A percentile compares a stretch with the other conserved stretches of the same genome.
phyloP scores from a whole-genome alignment of 64 coral and sea anemone genomes.

The Stichodactyla helianthus region DNA sequence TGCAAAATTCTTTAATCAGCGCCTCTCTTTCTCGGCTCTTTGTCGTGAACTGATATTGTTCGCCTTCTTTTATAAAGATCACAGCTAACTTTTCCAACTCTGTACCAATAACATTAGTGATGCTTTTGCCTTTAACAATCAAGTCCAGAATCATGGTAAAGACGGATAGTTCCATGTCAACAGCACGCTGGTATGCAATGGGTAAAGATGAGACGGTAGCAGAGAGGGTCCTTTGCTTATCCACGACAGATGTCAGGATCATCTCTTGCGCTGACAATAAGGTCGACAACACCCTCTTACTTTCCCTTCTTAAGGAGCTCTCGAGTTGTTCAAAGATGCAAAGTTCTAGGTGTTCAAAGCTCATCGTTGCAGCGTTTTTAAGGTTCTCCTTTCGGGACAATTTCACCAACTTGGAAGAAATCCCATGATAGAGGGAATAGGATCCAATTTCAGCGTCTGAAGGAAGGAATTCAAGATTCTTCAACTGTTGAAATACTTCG shows the following conservation, averaged over 20 bases:
- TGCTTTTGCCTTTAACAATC: background rate
- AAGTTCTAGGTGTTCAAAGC: slow-evolving; percentile 44
- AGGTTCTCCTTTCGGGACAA: slow-evolving; percentile 10
- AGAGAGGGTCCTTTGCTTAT: background rate
- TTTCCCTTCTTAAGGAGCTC: background rate
- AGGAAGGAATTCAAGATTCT: slow-evolving; percentile 6
- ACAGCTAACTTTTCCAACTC: background rate
- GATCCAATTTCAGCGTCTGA: background rate
- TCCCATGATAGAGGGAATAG: slow-evolving; percentile 33
- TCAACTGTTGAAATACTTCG: slow-evolving; percentile 6
- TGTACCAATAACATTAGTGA: background rate
- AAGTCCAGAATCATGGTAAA: background rate
- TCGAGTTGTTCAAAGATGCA: slow-evolving; percentile 18
- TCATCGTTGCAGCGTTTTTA: slow-evolving; percentile 21
- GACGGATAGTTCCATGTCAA: background rate
- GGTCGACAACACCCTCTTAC: background rate
- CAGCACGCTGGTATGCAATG: background rate
- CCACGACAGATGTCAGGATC: background rate
- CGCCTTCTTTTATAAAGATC: slow-evolving; percentile 2
- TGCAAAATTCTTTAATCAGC: slow-evolving; percentile 13
- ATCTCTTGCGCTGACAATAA: slow-evolving; percentile 18
- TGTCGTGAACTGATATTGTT: background rate
- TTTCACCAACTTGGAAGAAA: slow-evolving; percentile 32
- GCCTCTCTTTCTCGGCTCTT: background rate
- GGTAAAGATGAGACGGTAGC: too few relatives aligned